Evolutionary conservation across 1,140 invertebrate genomes (phyloP).

Genomic region (Aphis gossypii): DNA sequence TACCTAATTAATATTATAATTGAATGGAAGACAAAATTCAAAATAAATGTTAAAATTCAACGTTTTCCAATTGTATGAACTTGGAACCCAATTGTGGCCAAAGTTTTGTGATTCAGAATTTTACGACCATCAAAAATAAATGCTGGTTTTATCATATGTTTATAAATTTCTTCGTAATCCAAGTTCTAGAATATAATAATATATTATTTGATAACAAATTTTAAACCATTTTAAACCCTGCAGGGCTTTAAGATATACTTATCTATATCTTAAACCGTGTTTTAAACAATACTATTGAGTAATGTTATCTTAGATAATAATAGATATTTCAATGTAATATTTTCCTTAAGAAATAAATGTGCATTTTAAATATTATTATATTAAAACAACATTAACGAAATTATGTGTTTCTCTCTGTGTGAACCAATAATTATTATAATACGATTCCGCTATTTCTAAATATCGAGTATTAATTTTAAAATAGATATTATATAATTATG

Average conservation of each 20-base stretch:
- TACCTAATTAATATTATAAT: not conserved
- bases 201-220: not conserved
- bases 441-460: not conserved
- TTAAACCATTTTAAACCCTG: too few species aligned
- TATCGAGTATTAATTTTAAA: not conserved
- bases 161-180: constrained; percentile 90
- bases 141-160: constrained; percentile 96
- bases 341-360: not conserved
- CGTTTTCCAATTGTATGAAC: constrained; percentile 93
- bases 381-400: too few species aligned
- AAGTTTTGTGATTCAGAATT: constrained; percentile 85
- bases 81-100: constrained; percentile 92
- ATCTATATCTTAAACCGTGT: too few species aligned
- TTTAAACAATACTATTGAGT: too few species aligned
- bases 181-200: constrained; percentile 69
- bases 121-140: constrained; percentile 98
- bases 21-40: not conserved
- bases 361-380: not conserved
- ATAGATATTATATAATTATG: not conserved
- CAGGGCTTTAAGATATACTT: too few species aligned
- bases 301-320: too few species aligned
- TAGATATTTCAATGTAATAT: not conserved
- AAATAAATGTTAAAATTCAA: not conserved
- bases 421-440: too few species aligned
- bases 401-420: too few species aligned